Base-by-base conservation (phyloP, 2,113 vertebrate genomes). In the Corynorhinus townsendii region DNA sequence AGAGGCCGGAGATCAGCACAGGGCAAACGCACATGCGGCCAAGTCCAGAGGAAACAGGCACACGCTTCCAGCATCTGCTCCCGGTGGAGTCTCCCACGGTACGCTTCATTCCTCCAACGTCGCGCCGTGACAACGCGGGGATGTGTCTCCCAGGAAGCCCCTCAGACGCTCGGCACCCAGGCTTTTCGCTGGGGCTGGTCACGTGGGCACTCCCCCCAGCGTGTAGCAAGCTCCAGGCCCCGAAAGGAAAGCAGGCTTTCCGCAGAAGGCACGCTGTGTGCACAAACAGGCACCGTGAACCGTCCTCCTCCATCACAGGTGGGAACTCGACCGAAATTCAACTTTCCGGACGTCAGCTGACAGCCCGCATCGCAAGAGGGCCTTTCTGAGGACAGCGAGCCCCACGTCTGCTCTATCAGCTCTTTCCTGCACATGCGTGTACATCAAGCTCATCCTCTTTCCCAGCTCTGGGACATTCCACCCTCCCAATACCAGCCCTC, bases 1-100 rank as follows among this genome's bases (percentile, higher is more conserved):
- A 10, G 68, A 73, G 15, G 7, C 2, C 56, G 54, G 35, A 30
- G 77, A 52, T 47, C 35, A 73, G 16, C 26, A 45, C 73, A 56
- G 30, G 40, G 76, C 66, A 80, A 52, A 43, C n/a, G 24, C 5
- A 24, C 14, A 24, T 2, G 45, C 30, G 26, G 6, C 3, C 1
- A 71, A 40, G 64, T 49, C 19, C 30, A 59, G 43, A 64, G 66
- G 69, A 69, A 75, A 38, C 8, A 45, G 64, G 11, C 77, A 16
- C 4, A 24, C 4, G 19, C 15, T 35, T 43, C 56, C 56, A 9
- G 15, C 16, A 22, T 15, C 45, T 3, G 19, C 22, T 45, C 59
- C 26, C 24, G 7, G 1, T 0, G 10, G 2, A 49, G 35, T 68
- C 30, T 0, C 43, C 9, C 17, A 24, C 3, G 3, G 66, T 3